These are phyloP conservation scores for Ahaetulla prasina DNA, from an alignment of 2,113 vertebrate genomes.

Conservation along the genomic window DNA sequence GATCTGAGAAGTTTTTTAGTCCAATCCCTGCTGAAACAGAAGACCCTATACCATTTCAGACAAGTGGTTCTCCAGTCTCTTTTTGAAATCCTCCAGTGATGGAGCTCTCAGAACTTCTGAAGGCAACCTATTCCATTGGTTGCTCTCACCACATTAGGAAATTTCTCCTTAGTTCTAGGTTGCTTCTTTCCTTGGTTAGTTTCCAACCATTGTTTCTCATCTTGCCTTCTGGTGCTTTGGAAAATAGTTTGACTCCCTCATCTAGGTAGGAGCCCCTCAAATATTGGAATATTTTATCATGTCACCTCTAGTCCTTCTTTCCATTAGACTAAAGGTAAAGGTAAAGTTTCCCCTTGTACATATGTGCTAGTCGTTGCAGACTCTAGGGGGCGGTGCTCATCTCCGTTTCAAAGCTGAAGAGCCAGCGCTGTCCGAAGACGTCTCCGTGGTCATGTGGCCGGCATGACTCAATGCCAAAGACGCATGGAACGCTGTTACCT, in stretches of 20 bases:
- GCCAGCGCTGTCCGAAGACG: too few species aligned
- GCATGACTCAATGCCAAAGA: too few species aligned
- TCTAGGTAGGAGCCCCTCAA: background rate
- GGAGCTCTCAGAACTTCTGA: background rate
- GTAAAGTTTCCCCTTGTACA: too few species aligned
- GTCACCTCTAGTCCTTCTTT: background rate
- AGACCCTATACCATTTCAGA: background rate
- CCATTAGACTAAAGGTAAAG: background rate
- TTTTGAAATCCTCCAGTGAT: background rate
- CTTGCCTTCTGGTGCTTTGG: background rate
- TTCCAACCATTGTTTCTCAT: background rate
- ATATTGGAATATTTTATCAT: background rate
- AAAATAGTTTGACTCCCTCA: background rate
- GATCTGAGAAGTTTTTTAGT: background rate
- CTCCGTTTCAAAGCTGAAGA: too few species aligned
- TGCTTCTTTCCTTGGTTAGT: background rate
- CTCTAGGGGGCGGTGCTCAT: too few species aligned
- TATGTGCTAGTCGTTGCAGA: too few species aligned
- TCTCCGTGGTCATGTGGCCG: too few species aligned
- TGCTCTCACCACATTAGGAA: background rate
- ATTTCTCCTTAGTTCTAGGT: background rate
- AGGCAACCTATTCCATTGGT: background rate
- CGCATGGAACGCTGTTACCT: too few species aligned
- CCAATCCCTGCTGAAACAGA: background rate
- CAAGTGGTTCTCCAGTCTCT: background rate